Conservation (phyloP, 2,113 vertebrate genomes). For the Trichomycterus rosablanca region DNA sequence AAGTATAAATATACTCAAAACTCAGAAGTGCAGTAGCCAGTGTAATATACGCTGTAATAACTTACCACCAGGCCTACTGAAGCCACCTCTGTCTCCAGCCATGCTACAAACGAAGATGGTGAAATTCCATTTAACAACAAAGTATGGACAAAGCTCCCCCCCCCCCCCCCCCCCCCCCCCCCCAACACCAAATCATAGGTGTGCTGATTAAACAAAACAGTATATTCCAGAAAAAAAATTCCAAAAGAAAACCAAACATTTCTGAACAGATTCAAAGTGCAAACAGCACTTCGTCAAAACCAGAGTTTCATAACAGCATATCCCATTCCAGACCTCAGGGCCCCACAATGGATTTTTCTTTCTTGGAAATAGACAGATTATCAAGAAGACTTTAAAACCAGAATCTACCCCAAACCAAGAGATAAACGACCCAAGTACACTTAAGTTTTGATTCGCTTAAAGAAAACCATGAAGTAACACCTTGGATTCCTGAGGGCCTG, state of each 20-base stretch:
- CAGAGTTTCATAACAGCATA: too few species aligned
- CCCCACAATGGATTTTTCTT: too few species aligned
- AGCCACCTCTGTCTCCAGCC: slow-evolving; percentile 99
- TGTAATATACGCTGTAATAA: slow-evolving; percentile 68
- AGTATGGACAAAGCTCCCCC: too few species aligned
- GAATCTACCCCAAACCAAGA: too few species aligned
- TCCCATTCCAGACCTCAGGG: too few species aligned
- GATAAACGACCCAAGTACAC: too few species aligned
- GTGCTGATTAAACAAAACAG: neutral
- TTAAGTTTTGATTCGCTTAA: too few species aligned
- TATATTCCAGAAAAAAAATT: neutral
- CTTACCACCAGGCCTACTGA: slow-evolving; percentile 99
- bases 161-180: slow-evolving; percentile 1
- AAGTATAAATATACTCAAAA: slow-evolving; percentile 6
- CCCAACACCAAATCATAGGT: neutral
- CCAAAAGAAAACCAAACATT: neutral
- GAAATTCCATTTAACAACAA: slow-evolving; percentile 75
- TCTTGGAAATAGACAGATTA: too few species aligned
- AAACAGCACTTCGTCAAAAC: too few species aligned
- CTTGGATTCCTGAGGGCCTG: too few species aligned
- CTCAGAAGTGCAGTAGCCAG: slow-evolving; percentile 85
- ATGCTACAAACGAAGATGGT: slow-evolving; percentile 99
- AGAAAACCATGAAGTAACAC: too few species aligned
- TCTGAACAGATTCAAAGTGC: neutral
- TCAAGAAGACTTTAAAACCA: too few species aligned